Evolutionary conservation across 2,113 vertebrate species (phyloP).

Genomic region (Corythoichthys intestinalis): DNA sequence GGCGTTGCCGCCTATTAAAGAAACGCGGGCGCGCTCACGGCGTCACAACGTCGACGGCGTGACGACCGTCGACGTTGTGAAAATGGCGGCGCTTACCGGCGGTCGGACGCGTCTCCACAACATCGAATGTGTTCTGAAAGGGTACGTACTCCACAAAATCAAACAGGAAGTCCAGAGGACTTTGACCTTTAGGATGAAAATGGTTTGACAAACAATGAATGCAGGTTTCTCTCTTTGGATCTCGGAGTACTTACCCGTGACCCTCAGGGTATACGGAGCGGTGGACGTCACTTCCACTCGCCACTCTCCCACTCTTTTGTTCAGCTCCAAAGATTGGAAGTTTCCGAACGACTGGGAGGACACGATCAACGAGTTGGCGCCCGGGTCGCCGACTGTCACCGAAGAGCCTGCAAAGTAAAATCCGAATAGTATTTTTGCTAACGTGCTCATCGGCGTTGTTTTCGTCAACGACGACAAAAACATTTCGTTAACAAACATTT

Average conservation of each 20-base stretch:
- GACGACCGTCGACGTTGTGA: too few species aligned
- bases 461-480: too few species aligned
- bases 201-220: too few species aligned
- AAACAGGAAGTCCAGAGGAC: slow-evolving; percentile 54
- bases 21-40: slow-evolving; percentile 23
- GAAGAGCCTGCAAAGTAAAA: background rate
- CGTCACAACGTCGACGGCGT: too few species aligned
- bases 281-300: slow-evolving; percentile 37
- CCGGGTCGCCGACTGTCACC: too few species aligned
- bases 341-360: slow-evolving; percentile 45
- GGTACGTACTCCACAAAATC: slow-evolving; percentile 45
- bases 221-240: background rate
- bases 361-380: slow-evolving; percentile 19
- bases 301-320: slow-evolving; percentile 48
- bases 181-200: slow-evolving; percentile 46
- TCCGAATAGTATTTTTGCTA: too few species aligned
- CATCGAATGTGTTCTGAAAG: slow-evolving; percentile 29
- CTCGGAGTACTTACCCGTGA: slow-evolving; percentile 45
- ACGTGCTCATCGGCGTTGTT: too few species aligned
- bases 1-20: slow-evolving; percentile 31
- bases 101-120: slow-evolving; percentile 42
- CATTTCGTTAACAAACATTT: too few species aligned
- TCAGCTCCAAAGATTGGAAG: slow-evolving; percentile 39
- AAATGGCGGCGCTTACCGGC: slow-evolving; percentile 33
- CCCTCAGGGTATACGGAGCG: slow-evolving; percentile 52